Percentiles rank a stretch among this genome's conserved stretches.
Conservation (phyloP, 2,113 vertebrate genomes). For the Columbina picui region DNA sequence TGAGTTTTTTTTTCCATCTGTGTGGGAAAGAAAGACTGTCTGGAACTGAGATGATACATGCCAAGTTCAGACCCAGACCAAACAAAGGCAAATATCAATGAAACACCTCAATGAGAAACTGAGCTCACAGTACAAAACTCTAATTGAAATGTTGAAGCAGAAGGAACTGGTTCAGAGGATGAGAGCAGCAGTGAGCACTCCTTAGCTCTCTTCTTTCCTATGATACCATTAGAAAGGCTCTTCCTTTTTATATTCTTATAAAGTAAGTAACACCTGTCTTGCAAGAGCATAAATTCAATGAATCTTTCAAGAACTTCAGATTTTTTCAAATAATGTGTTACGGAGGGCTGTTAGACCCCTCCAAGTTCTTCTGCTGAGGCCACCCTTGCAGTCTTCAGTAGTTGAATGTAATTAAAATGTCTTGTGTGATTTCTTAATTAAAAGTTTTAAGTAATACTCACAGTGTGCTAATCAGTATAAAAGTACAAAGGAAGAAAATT, state of each 20-base stretch:
- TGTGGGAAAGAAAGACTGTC: not conserved
- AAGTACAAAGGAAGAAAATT: not conserved
- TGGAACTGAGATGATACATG: not conserved
- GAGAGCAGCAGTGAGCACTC: not conserved
- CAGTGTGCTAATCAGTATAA: not conserved
- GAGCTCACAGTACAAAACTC: not conserved
- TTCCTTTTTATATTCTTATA: not conserved
- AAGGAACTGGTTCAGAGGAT: not conserved
- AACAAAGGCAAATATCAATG: not conserved
- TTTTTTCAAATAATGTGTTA: not conserved
- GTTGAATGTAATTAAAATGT: not conserved
- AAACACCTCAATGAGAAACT: not conserved
- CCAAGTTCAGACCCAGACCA: not conserved
- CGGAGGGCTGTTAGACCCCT: not conserved
- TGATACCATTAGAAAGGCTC: not conserved
- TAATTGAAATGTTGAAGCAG: constrained; percentile 1
- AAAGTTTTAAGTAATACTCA: not conserved
- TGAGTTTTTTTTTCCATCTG: not conserved
- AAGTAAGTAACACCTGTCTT: not conserved
- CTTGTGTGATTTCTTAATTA: not conserved
- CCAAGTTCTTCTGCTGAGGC: not conserved
- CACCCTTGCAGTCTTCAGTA: not conserved
- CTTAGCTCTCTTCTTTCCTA: constrained; percentile 16
- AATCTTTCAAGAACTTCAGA: not conserved
- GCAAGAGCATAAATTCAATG: not conserved